Evolutionary conservation across 2,888 invertebrate species (phyloP), one percentile per base, ranked within the genome.

Genomic region (Pandemis heparana): DNA sequence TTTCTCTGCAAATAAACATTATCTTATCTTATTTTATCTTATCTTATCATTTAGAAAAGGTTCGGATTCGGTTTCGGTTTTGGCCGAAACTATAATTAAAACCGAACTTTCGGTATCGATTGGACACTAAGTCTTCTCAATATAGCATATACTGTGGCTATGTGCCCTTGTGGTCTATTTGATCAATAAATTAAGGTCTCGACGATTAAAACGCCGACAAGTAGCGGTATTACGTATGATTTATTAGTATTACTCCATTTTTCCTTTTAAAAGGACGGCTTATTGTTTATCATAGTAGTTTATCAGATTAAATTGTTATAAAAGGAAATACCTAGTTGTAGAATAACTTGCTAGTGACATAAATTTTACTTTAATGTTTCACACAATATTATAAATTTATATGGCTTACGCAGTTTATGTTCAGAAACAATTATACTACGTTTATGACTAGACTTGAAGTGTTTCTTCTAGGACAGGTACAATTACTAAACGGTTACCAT

Each of bases 251-350:
- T 48, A 23, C 23, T 56, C 56, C 23, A 23, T 56, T 56, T 23
- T 12, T 56, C 56, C 23, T 56, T 56, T 56, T 56, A 56, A 23
- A 56, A 56, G 12, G 23, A 56, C 5, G 18, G 18, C 53, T 53
- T 53, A 53, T 53, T 12, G 23, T 53, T 53, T 18, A 53, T 18
- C 48, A 32, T n/a, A 18, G 16, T 18, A 8, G 56, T 23, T 56
- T 56, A 56, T 56, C 56, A n/a, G 56, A 56, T 56, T 56, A 56
- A 56, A 56, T 10, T 12, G 5, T 5, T 23, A 23, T 56, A 56
- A 56, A 23, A 56, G 56, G 56, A 56, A 56, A 56, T 56, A 56
- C 56, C 12, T 53, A 16, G 16, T 16, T n/a, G 7, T 18, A 53
- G 16, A 53, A 53, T 18, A 53, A 18, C 53, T 53, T 48, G n/a